Conservation (phyloP, 2,113 vertebrate genomes). For the Cyanoliseus patagonus region DNA sequence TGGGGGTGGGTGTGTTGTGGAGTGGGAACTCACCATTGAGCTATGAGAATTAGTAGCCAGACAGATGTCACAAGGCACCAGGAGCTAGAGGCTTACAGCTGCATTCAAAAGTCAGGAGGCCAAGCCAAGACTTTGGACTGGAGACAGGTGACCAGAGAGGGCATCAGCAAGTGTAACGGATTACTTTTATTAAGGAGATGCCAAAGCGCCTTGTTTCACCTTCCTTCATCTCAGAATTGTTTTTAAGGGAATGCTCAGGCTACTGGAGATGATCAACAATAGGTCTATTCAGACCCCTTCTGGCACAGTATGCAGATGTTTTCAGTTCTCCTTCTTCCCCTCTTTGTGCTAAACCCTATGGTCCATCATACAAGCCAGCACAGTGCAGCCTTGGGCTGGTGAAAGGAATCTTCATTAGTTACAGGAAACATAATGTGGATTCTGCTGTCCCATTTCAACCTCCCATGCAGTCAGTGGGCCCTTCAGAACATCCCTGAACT, state of each 20-base stretch:
- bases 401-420: neutral
- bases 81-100: neutral
- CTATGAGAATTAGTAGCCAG: neutral
- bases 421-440: neutral
- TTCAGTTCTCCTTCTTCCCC: neutral
- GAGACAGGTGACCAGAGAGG: neutral
- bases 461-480: neutral
- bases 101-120: neutral
- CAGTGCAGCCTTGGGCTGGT: rapidly evolving
- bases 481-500: neutral
- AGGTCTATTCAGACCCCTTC: neutral
- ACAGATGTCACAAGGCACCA: neutral
- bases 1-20: neutral
- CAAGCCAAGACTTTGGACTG: neutral
- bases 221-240: neutral
- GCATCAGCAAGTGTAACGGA: neutral
- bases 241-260: neutral
- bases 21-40: neutral
- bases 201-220: neutral
- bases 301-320: neutral
- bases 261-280: neutral
- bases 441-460: neutral
- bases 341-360: neutral
- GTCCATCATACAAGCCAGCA: neutral
- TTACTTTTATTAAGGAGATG: neutral